Base-by-base conservation (phyloP, 2,113 vertebrate species). In the Perca schrenkii region DNA sequence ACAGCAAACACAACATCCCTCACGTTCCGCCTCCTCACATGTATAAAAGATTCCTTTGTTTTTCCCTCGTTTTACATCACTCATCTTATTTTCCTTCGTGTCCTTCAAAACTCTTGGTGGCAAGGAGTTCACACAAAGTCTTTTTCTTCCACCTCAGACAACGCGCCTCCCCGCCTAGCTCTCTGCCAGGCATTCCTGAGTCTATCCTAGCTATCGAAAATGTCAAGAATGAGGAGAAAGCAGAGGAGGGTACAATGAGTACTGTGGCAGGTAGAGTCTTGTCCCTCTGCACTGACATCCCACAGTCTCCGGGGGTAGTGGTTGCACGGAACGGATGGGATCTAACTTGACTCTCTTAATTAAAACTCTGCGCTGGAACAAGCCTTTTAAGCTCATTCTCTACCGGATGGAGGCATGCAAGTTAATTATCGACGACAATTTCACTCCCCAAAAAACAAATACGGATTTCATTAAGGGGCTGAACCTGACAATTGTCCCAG, bases 241-340 rank as follows among this genome's bases (percentile, higher is more conserved):
- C 89, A 94, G 85, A 86, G 87, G 87, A 92, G 91, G 90, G 93
- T 90, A 93, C 88, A 86, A 79, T 78, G 88, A 89, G 85, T 68
- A 13, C 78, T 56, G 83, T 66, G 86, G 90, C 95, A 96, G 93
- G 95, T 95, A 94, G 82, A 92, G 94, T 95, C 95, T 95, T 95
- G 95, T 94, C 91, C 82, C 63, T 25, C 82, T 88, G 83, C 61
- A 70, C 83, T 83, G 71, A 93, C 93, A 84, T 85, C 90, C 87
- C 84, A 74, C 74, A 86, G 77, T 89, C 88, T 91, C 89, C 58
- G 15, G 75, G 60, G 71, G 81, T 76, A 65, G 82, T 69, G 58
- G 74, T 65, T 83, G 87, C 73, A 77, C 82, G 74, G 73, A 90
- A 66, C 34, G 63, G 84, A 92, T 89, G 77, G 60, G 79, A 89